Conservation (phyloP, 2,113 vertebrate species). For the Hyperopisus bebe region DNA sequence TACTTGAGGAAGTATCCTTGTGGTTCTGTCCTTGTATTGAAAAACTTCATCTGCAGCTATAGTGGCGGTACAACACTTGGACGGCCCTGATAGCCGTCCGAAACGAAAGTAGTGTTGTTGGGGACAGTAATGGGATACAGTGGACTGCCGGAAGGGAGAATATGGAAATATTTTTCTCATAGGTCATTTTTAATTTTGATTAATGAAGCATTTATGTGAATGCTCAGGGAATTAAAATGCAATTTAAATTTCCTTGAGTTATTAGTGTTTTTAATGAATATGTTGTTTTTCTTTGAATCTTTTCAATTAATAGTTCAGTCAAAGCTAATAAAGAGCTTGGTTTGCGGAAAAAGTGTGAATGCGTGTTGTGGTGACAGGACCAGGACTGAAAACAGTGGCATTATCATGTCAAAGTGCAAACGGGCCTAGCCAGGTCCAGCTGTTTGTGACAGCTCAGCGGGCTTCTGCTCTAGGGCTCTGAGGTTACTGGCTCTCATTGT, state of each 20-base stretch:
- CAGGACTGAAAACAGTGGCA: not conserved
- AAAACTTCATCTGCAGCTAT: not conserved
- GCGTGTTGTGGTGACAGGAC: not conserved
- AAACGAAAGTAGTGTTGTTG: not conserved
- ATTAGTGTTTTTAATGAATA: not conserved
- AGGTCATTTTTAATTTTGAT: not conserved
- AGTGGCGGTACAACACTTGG: not conserved
- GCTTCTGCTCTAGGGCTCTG: not conserved
- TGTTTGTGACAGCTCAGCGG: not conserved
- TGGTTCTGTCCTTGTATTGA: not conserved
- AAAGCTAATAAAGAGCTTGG: not conserved
- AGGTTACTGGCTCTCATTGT: not conserved
- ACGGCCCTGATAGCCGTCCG: not conserved
- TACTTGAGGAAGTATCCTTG: not conserved
- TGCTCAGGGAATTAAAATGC: not conserved
- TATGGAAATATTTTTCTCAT: not conserved
- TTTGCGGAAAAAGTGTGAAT: not conserved
- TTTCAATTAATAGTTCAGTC: not conserved
- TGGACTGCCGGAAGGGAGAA: not conserved
- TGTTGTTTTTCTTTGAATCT: not conserved
- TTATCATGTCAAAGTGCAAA: not conserved
- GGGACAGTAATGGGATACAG: not conserved
- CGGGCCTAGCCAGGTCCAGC: not conserved
- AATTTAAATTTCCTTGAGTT: not conserved
- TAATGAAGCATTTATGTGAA: not conserved